Conservation (phyloP, 2,797 vertebrate species). For the Pipistrellus nathusii region DNA sequence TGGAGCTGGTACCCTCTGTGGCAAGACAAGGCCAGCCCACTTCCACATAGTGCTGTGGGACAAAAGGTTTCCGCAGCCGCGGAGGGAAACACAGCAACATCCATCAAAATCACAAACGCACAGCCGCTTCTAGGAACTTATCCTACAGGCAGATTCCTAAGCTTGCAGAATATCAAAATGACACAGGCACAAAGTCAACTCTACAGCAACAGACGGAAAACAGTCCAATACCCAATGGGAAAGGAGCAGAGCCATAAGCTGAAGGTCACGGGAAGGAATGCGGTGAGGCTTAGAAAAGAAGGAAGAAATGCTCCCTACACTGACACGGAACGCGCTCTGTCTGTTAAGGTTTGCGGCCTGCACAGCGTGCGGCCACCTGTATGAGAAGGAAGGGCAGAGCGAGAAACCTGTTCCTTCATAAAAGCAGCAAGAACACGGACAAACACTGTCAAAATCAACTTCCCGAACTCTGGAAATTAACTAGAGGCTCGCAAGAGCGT, state of each 20-base stretch:
- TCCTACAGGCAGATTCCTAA: not conserved
- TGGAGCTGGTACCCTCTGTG: not conserved
- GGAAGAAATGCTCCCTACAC: not conserved
- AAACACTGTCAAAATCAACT: not conserved
- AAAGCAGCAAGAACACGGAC: not conserved
- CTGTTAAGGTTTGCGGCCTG: not conserved
- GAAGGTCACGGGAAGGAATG: not conserved
- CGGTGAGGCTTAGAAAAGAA: not conserved
- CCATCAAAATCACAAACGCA: not conserved
- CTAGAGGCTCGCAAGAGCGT: not conserved
- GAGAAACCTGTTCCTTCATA: not conserved
- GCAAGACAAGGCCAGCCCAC: not conserved
- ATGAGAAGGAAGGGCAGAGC: not conserved
- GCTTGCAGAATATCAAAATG: not conserved
- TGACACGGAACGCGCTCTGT: not conserved
- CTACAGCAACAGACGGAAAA: not conserved
- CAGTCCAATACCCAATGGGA: not conserved
- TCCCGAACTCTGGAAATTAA: not conserved
- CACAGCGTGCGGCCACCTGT: accelerated
- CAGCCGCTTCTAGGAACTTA: not conserved
- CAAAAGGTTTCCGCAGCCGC: not conserved
- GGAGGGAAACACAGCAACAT: not conserved
- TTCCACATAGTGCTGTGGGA: not conserved
- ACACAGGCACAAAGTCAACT: not conserved
- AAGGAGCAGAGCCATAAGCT: not conserved